A percentile compares a stretch with the other conserved stretches of the same genome.
Evolutionary conservation across 2,113 vertebrate genomes (phyloP).

Genomic region (Ovibos moschatus): DNA sequence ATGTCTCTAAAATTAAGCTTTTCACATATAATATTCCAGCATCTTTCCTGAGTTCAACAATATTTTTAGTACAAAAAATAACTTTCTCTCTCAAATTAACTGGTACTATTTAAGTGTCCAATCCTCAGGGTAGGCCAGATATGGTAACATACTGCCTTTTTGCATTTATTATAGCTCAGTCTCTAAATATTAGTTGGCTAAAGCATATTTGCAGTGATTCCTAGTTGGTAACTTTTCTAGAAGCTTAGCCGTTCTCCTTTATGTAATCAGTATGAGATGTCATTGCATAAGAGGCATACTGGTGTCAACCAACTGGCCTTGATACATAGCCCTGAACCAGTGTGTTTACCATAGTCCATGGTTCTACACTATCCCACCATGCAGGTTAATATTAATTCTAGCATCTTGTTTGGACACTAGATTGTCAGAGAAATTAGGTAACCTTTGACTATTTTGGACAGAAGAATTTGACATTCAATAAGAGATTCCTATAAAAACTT

Average conservation of each 20-base stretch:
- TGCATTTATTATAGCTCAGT: neutral
- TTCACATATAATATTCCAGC: constrained; percentile 24
- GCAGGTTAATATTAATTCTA: neutral
- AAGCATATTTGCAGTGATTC: constrained; percentile 14
- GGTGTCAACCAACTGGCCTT: no score
- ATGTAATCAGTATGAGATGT: neutral
- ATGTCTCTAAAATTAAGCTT: constrained; percentile 47
- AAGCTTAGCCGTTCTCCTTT: neutral
- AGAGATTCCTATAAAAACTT: neutral
- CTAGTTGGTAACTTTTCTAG: constrained; percentile 10
- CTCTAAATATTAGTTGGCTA: constrained; percentile 34
- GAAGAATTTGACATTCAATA: neutral
- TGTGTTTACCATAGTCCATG: neutral
- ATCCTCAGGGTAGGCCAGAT: constrained; percentile 12
- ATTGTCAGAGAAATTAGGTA: neutral
- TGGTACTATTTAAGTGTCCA: neutral
- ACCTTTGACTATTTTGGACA: neutral
- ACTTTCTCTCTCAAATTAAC: constrained; percentile 5
- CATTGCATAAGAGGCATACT: neutral
- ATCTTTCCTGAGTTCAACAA: constrained; percentile 48
- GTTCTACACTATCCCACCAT: neutral
- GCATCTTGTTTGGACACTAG: neutral
- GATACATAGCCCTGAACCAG: neutral
- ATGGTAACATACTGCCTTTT: neutral
- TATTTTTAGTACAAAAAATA: constrained; percentile 56